A percentile compares a stretch with the other conserved stretches of the same genome.
Evolutionary conservation across 1,140 invertebrate species (phyloP).

Genomic region (Vanessa tameamea): DNA sequence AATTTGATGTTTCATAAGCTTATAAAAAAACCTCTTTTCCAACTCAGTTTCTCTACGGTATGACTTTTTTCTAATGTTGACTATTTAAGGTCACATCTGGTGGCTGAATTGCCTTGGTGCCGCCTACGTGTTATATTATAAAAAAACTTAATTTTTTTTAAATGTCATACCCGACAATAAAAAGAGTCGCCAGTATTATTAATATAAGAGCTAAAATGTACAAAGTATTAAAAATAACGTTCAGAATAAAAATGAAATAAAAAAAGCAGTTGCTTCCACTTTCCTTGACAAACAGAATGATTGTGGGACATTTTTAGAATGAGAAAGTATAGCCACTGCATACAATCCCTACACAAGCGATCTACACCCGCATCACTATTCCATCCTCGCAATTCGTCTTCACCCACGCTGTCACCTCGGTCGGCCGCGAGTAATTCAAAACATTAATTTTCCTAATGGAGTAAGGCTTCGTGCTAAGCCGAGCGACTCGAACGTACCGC

Average conservation of each 20-base stretch:
- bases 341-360: conserved; percentile 1
- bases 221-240: no score
- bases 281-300: background rate
- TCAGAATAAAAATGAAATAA: background rate
- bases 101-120: no score
- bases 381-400: conserved; percentile 41
- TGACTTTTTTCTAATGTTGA: no score
- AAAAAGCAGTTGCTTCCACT: background rate
- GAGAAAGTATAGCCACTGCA: conserved; percentile 18
- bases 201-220: no score
- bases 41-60: no score
- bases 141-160: no score
- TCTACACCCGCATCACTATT: conserved; percentile 35
- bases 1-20: no score
- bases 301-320: background rate
- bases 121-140: no score
- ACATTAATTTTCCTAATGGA: conserved; percentile 81
- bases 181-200: no score
- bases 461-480: conserved; percentile 69
- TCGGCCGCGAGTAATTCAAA: conserved; percentile 63
- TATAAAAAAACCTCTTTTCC: no score
- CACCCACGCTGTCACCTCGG: conserved; percentile 47
- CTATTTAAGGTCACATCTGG: no score
- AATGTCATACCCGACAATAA: no score
- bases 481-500: conserved; percentile 57